Conservation (phyloP, 2,113 vertebrate species). For the Syngnathus floridae region DNA sequence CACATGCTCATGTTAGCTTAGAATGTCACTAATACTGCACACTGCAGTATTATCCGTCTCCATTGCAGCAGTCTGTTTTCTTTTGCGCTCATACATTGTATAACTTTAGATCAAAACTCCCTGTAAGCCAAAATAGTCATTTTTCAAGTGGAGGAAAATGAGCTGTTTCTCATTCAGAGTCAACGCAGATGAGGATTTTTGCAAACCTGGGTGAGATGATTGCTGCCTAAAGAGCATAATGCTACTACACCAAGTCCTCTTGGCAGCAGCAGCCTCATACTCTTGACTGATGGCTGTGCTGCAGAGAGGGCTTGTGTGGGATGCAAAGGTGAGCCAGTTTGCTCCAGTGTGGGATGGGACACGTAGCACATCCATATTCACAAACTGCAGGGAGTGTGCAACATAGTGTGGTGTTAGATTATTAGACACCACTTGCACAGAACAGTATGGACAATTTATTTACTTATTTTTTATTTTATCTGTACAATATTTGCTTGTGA, state of each 20-base stretch:
- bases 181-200: neutral
- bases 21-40: too few relatives aligned
- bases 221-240: constrained; percentile 8
- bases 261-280: neutral
- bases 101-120: neutral
- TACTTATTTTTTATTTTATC: too few relatives aligned
- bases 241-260: neutral
- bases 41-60: too few relatives aligned
- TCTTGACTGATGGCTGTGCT: constrained; percentile 1
- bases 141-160: neutral
- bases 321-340: constrained; percentile 34
- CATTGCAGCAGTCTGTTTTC: too few relatives aligned
- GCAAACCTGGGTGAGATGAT: neutral
- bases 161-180: neutral
- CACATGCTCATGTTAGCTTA: too few relatives aligned
- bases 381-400: constrained; percentile 6
- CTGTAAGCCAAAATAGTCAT: neutral
- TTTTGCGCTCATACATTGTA: neutral
- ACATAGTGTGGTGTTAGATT: neutral
- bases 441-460: neutral
- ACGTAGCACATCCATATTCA: constrained; percentile 1
- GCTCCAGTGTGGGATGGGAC: constrained; percentile 47
- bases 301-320: constrained; percentile 34
- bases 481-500: neutral
- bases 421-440: neutral